phyloP scores from a whole-genome alignment of 2,797 vertebrate species.

The Takifugu ocellatus region DNA sequence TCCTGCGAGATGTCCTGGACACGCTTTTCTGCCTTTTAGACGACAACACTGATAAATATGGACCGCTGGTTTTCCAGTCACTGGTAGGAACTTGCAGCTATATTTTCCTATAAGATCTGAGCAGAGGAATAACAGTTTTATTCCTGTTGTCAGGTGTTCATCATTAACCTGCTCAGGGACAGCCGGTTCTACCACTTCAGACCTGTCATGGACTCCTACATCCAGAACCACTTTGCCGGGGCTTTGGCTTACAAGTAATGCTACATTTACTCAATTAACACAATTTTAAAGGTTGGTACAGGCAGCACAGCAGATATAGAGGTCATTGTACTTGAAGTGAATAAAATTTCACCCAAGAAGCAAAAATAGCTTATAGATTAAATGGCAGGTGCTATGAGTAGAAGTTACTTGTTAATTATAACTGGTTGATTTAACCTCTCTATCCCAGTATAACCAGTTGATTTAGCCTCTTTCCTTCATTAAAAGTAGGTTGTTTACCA shows the following conservation, averaged over 20 bases:
- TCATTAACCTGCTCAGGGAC: constrained; percentile 97
- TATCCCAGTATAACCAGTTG: too few relatives aligned
- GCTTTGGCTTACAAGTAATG: constrained; percentile 95
- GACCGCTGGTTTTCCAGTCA: constrained; percentile 96
- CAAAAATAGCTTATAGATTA: too few relatives aligned
- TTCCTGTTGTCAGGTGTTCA: constrained; percentile 85
- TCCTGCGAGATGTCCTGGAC: constrained; percentile 96
- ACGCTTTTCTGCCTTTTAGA: constrained; percentile 97
- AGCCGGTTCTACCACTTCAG: constrained; percentile 99
- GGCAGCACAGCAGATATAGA: too few relatives aligned
- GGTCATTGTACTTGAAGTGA: too few relatives aligned
- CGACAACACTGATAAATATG: constrained; percentile 99
- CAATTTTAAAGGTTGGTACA: not conserved
- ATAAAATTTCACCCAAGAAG: too few relatives aligned
- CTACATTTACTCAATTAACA: not conserved
- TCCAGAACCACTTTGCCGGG: constrained; percentile 98
- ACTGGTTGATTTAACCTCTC: too few relatives aligned
- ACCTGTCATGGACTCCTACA: constrained; percentile 97
- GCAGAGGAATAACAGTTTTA: not conserved
- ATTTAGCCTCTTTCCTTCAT: too few relatives aligned
- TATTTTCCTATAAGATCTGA: not conserved
- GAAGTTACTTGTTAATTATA: too few relatives aligned
- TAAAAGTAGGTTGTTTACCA: too few relatives aligned
- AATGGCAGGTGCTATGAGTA: too few relatives aligned
- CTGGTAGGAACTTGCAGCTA: constrained; percentile 80